Percentiles rank a stretch among this genome's conserved stretches.
Evolutionary conservation across 53 echinoderm and acorn worm species (phyloP).

Genomic region (Astropecten irregularis): DNA sequence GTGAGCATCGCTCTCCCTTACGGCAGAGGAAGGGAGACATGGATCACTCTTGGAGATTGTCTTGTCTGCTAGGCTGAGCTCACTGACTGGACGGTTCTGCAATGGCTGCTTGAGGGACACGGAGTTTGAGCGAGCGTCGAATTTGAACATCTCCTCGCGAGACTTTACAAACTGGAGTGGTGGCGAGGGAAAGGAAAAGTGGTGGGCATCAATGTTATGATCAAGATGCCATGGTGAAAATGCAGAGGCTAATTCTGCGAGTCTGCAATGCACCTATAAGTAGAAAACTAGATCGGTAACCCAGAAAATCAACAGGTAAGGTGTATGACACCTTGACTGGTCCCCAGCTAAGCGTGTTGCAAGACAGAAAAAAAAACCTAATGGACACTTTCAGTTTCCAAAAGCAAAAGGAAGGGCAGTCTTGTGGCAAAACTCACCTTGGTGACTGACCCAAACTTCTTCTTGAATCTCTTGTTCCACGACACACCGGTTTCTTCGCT

Average conservation of each 20-base stretch:
- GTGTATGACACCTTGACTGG: too few relatives aligned
- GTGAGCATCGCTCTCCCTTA: neutral
- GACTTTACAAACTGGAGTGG: constrained; percentile 85
- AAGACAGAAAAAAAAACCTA: too few relatives aligned
- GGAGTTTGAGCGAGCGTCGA: constrained; percentile 45
- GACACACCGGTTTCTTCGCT: constrained; percentile 89
- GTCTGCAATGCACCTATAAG: too few relatives aligned
- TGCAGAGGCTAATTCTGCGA: too few relatives aligned
- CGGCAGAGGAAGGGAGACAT: neutral
- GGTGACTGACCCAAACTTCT: constrained; percentile 78
- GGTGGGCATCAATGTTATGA: too few relatives aligned
- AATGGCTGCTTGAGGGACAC: constrained; percentile 71
- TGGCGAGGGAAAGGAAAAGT: too few relatives aligned
- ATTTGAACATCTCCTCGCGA: constrained; percentile 71
- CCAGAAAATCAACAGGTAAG: too few relatives aligned
- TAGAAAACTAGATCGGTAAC: too few relatives aligned
- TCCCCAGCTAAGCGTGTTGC: too few relatives aligned
- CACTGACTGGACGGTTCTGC: constrained; percentile 13
- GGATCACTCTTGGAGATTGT: constrained; percentile 3
- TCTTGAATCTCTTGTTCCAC: constrained; percentile 98
- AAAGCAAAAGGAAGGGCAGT: too few relatives aligned
- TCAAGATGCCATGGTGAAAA: too few relatives aligned
- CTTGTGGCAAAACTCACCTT: constrained; percentile 84
- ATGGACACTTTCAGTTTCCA: too few relatives aligned
- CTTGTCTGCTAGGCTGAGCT: neutral